Percentiles rank a stretch among this genome's conserved stretches.
These are phyloP conservation scores for Acrocephalus kingi DNA, from an alignment of 2,113 vertebrate species.

Conservation along the genomic window DNA sequence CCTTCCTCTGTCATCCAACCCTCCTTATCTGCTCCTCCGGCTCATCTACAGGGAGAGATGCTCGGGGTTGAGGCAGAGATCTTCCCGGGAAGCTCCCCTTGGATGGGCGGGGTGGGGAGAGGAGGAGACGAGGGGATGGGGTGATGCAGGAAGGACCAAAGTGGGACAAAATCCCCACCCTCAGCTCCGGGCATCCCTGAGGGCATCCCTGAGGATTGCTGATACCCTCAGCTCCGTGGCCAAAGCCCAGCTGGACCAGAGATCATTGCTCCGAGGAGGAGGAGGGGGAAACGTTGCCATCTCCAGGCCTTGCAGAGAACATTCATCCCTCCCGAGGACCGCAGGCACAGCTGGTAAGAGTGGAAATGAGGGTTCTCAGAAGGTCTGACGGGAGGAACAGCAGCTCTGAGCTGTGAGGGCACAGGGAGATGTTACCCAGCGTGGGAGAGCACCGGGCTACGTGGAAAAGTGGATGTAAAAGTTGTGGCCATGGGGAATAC, in stretches of 20 bases:
- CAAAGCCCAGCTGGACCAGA: not conserved
- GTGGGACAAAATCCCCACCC: not conserved
- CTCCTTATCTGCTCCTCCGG: constrained; percentile 61
- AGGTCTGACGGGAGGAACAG: not conserved
- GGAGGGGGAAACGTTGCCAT: not conserved
- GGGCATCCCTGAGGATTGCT: not conserved
- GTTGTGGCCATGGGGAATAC: not conserved
- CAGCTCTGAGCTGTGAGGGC: not conserved
- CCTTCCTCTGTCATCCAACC: constrained; percentile 53
- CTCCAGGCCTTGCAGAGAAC: not conserved
- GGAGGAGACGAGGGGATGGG: not conserved
- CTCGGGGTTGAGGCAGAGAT: not conserved
- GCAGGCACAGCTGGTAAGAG: not conserved
- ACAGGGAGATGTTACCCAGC: not conserved
- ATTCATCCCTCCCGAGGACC: accelerated
- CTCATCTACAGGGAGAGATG: constrained; percentile 40
- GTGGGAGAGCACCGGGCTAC: not conserved
- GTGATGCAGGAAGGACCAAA: not conserved
- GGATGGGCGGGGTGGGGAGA: not conserved
- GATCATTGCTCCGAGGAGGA: accelerated
- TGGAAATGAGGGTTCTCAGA: not conserved
- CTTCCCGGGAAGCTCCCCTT: not conserved
- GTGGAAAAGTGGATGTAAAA: not conserved
- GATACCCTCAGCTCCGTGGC: not conserved
- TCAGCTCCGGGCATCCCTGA: not conserved